These are phyloP conservation scores for Stenolophus ochropezus DNA, from an alignment of 2,888 invertebrate species.

Conservation along the genomic window DNA sequence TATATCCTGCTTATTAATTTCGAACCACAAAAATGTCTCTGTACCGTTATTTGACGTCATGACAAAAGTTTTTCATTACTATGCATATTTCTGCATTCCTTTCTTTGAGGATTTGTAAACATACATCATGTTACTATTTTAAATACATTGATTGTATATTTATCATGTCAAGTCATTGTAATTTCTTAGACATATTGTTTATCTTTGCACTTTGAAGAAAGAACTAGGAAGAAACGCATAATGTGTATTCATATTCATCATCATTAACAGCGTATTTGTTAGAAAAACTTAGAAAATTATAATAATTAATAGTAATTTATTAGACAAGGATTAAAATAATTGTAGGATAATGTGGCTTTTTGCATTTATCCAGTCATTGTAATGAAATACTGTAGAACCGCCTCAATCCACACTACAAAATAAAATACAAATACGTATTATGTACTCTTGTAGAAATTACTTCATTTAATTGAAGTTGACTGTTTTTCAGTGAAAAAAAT, in stretches of 20 bases:
- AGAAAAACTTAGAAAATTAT: not conserved
- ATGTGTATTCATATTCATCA: not conserved
- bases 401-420: no score
- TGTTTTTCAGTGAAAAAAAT: no score
- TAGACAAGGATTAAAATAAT: not conserved
- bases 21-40: not conserved
- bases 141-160: conserved; percentile 15
- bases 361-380: no score
- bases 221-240: not conserved
- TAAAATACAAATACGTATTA: no score
- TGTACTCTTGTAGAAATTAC: no score
- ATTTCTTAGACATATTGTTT: not conserved
- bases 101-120: conserved; percentile 22
- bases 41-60: conserved; percentile 27
- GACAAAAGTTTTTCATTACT: not conserved
- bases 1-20: conserved; percentile 12
- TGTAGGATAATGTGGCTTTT: not conserved
- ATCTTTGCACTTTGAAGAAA: not conserved
- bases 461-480: no score
- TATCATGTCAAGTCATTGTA: not conserved
- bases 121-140: not conserved
- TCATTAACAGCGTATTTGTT: not conserved
- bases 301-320: not conserved
- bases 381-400: no score
- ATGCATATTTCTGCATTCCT: conserved; percentile 19